Percentiles rank a stretch among this genome's conserved stretches.
Conservation (phyloP, 2,113 vertebrate species). For the Osmerus eperlanus region DNA sequence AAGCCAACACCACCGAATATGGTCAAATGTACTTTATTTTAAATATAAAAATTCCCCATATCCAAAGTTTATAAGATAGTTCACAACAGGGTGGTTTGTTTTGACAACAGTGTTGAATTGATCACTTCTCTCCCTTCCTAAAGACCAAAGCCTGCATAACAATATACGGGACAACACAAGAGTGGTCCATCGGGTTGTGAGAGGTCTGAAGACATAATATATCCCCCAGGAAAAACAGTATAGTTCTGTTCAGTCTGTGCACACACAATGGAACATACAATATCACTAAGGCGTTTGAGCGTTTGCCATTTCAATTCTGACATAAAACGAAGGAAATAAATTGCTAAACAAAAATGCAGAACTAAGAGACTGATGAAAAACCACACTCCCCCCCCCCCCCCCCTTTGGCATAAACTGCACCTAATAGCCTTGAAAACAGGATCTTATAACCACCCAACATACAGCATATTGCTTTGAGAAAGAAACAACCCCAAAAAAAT, state of each 20-base stretch:
- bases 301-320: neutral
- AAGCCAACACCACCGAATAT: slow-evolving; percentile 19
- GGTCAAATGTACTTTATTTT: slow-evolving; percentile 64
- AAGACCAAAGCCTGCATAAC: slow-evolving; percentile 30
- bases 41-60: slow-evolving; percentile 69
- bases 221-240: slow-evolving; percentile 15
- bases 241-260: slow-evolving; percentile 31
- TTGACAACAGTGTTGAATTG: slow-evolving; percentile 37
- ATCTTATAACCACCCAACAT: slow-evolving; percentile 36
- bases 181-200: neutral
- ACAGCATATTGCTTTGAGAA: slow-evolving; percentile 54
- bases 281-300: slow-evolving; percentile 17
- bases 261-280: slow-evolving; percentile 38
- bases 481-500: neutral
- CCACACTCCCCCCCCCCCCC: neutral
- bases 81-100: slow-evolving; percentile 51
- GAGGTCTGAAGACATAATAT: too few relatives aligned
- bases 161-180: neutral
- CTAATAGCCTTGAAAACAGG: slow-evolving; percentile 36
- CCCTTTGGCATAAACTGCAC: slow-evolving; percentile 64
- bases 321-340: slow-evolving; percentile 26
- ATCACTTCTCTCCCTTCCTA: slow-evolving; percentile 33
- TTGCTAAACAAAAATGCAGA: slow-evolving; percentile 25
- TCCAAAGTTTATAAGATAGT: slow-evolving; percentile 49
- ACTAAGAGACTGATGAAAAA: slow-evolving; percentile 39